phyloP scores from a whole-genome alignment of 2,888 invertebrate species.

The Heliconius ethilla region DNA sequence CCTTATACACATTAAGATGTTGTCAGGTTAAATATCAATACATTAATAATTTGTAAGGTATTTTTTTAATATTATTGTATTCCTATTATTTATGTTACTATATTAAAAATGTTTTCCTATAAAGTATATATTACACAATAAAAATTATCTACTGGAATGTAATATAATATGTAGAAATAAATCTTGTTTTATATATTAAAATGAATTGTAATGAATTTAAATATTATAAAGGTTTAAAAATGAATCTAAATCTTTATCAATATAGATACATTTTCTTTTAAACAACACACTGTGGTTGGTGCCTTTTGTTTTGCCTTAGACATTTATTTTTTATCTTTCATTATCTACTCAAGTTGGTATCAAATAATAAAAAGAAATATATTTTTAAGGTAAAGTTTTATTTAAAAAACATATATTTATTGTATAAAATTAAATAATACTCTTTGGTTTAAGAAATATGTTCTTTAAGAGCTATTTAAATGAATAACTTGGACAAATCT shows the following conservation, averaged over 20 bases:
- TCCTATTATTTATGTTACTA: not conserved
- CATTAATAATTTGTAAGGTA: not conserved
- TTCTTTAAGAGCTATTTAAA: not conserved
- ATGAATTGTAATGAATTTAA: too few relatives aligned
- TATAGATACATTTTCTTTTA: not conserved
- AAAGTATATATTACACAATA: not conserved
- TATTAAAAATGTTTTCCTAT: not conserved
- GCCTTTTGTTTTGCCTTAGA: not conserved
- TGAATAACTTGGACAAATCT: not conserved
- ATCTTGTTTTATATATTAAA: not conserved
- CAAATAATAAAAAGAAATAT: constrained; percentile 12
- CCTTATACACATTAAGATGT: not conserved
- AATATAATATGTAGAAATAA: too few relatives aligned
- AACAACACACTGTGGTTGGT: not conserved
- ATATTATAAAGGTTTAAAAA: not conserved
- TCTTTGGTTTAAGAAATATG: not conserved
- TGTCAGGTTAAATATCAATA: not conserved
- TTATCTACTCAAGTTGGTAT: constrained; percentile 6
- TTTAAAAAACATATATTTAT: not conserved
- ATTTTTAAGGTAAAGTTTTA: not conserved
- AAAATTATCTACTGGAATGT: not conserved
- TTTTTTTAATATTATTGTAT: too few relatives aligned
- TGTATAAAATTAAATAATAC: not conserved
- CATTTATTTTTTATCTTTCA: constrained; percentile 9
- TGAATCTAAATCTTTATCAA: not conserved